phyloP scores from a whole-genome alignment of 2,888 invertebrate species.

The Mesorhabditis sp. region DNA sequence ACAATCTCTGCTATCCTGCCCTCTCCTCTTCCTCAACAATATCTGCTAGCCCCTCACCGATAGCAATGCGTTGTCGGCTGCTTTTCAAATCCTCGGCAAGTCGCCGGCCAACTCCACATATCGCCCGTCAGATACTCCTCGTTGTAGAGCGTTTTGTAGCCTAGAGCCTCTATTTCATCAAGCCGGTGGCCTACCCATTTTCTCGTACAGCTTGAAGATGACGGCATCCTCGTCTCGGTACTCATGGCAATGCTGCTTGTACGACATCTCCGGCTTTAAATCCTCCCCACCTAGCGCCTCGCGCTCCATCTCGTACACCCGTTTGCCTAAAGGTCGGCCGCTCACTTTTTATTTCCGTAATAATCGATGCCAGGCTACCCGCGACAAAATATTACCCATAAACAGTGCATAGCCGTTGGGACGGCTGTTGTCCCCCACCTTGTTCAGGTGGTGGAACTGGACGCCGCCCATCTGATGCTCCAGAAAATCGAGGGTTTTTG shows the following conservation, averaged over 20 bases:
- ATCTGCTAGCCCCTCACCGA: background rate
- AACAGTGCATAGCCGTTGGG: background rate
- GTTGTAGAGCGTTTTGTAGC: background rate
- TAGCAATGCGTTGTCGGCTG: background rate
- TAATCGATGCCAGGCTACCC: background rate
- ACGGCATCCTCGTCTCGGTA: background rate
- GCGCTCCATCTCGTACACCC: background rate
- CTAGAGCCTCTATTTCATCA: too few relatives aligned
- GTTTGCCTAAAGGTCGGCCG: too few relatives aligned
- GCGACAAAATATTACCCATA: background rate
- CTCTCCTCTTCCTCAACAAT: too few relatives aligned
- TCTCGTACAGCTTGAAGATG: background rate
- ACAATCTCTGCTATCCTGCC: too few relatives aligned
- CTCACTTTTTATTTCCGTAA: background rate
- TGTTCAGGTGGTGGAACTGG: background rate
- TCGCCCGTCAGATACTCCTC: slow-evolving; percentile 3
- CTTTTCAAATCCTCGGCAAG: background rate
- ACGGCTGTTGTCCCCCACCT: background rate
- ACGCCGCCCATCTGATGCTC: background rate
- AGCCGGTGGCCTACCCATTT: background rate
- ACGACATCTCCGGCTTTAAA: background rate
- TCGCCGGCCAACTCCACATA: background rate
- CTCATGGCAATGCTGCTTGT: background rate
- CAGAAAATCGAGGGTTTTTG: background rate
- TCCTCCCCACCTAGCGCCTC: background rate